Evolutionary conservation across 2,113 vertebrate species (phyloP), one percentile per base, ranked within the genome.

Genomic region (Charadrius vociferus): DNA sequence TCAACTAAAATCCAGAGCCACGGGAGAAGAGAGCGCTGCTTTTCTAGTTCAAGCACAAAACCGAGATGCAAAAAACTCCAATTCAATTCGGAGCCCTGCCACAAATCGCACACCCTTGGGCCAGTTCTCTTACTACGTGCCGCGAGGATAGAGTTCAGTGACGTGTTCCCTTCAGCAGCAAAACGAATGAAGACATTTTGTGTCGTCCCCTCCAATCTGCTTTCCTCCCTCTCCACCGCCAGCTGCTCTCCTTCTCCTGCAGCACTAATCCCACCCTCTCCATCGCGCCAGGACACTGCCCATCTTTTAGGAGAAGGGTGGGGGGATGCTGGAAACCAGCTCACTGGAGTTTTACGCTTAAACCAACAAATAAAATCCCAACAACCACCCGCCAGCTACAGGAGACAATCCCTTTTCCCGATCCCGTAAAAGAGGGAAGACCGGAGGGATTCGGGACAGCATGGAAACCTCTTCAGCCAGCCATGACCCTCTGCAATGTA

Each of bases 91-190:
- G 43, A 61, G 59, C 55, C 78, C 66, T 55, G 62, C 61, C 66
- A 43, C 70, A 53, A 73, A 59, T 7, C 9, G 1, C 43, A 2
- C 6, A 22, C 43, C 90, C 77, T 23, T 45, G 80, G 68, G 83
- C 43, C 62, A 50, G 9, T 22, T 50, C 72, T 77, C 75, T 53
- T 21, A 17, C 58, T 17, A 0, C 0, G 16, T 27, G 61, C 37
- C 7, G 0, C 0, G 0, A 77, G 71, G 67, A 12, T 9, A 9
- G 1, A 49, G 53, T 12, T 80, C 50, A 52, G 8, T 24, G 12
- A 32, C 0, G 4, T 10, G 39, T 47, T 47, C 72, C 17, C 55
- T 34, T 30, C 52, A 55, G 88, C 29, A 81, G 70, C 8, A 80
- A 68, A 92, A 81, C 7, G 37, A 94, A 75, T 23, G 36, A 68